phyloP scores from a whole-genome alignment of 2,888 invertebrate species.

The Helicoverpa assulta region DNA sequence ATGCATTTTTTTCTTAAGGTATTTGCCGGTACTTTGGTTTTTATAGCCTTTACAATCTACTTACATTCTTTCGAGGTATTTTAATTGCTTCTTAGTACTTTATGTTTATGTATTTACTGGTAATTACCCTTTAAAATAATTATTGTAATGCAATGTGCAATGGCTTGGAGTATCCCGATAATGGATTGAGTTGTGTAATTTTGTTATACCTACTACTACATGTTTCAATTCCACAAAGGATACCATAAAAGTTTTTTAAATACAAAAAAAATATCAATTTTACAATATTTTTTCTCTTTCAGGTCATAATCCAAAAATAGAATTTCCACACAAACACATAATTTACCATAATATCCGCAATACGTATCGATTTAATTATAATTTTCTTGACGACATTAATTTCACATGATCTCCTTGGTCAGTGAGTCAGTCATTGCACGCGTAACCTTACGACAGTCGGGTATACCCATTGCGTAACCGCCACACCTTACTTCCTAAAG shows the following conservation, averaged over 20 bases:
- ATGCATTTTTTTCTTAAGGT: not conserved
- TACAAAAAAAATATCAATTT: no score
- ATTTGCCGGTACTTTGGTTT: not conserved
- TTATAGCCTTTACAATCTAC: not conserved
- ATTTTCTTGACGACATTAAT: not conserved
- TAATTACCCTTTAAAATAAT: constrained; percentile 16
- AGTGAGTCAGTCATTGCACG: constrained; percentile 7
- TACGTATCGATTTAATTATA: not conserved
- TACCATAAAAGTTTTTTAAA: no score
- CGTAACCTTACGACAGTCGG: constrained; percentile 41
- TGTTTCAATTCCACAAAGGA: not conserved
- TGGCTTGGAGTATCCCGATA: not conserved
- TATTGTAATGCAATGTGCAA: not conserved
- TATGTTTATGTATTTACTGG: constrained; percentile 7
- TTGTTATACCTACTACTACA: not conserved
- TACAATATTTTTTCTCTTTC: no score
- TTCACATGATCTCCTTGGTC: constrained; percentile 23
- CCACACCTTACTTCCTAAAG: constrained; percentile 66
- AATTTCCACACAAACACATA: no score
- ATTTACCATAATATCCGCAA: not conserved
- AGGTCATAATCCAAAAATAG: no score
- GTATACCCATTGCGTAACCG: constrained; percentile 52
- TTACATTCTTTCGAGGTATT: constrained; percentile 1
- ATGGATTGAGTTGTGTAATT: no score
- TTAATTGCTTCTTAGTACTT: constrained; percentile 6